Conservation (phyloP, 2,113 vertebrate genomes). For the Anas platyrhynchos region DNA sequence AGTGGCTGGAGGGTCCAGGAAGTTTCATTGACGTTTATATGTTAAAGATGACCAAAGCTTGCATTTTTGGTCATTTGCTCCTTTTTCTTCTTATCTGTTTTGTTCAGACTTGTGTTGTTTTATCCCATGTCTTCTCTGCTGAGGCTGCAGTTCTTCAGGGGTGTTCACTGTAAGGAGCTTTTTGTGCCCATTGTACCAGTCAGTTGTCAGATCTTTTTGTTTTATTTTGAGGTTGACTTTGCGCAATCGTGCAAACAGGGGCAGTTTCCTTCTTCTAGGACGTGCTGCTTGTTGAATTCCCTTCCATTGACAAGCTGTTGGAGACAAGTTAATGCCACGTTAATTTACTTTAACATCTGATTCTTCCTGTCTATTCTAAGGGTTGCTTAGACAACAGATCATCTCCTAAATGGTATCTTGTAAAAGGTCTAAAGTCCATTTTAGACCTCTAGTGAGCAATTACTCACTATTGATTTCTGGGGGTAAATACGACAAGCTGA, state of each 20-base stretch:
- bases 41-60: not conserved
- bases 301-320: conserved; percentile 19
- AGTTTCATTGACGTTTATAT: not conserved
- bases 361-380: not conserved
- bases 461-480: not conserved
- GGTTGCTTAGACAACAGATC: conserved; percentile 15
- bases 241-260: not conserved
- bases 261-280: not conserved
- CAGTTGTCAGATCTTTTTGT: not conserved
- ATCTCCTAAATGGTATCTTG: not conserved
- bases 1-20: not conserved
- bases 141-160: not conserved
- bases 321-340: not conserved
- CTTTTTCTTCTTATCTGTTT: not conserved
- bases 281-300: not conserved
- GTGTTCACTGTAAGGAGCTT: not conserved
- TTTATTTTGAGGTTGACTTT: conserved; percentile 4
- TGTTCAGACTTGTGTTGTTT: not conserved
- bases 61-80: not conserved
- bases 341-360: conserved; percentile 20
- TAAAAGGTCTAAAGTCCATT: not conserved
- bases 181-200: not conserved
- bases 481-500: not conserved
- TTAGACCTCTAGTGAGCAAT: not conserved
- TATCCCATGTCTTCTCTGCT: not conserved